phyloP scores from a whole-genome alignment of 2,888 invertebrate species.

The Xestia xanthographa region DNA sequence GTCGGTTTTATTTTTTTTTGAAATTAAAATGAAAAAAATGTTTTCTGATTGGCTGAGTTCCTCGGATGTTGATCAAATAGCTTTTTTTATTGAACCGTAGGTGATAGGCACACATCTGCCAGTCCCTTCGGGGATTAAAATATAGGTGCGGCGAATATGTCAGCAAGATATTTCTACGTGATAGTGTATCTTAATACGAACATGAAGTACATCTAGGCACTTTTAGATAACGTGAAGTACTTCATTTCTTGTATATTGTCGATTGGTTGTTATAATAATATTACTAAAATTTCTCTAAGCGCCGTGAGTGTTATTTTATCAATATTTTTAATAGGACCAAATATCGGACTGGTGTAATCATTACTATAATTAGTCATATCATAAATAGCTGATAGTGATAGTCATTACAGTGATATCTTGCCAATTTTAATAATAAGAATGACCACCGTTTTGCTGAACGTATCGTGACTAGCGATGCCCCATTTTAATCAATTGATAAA shows the following conservation, averaged over 20 bases:
- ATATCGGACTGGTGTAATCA: constrained; percentile 29
- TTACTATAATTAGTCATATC: constrained; percentile 22
- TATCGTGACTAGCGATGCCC: neutral
- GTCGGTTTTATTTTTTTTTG: too few relatives aligned
- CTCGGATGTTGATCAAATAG: constrained; percentile 9
- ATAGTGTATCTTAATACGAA: constrained; percentile 56
- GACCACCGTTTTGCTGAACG: neutral
- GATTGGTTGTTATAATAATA: constrained; percentile 32
- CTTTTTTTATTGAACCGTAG: constrained; percentile 5
- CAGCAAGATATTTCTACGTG: constrained; percentile 29
- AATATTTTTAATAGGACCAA: constrained; percentile 15
- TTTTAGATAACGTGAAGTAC: constrained; percentile 50
- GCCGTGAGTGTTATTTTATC: constrained; percentile 31
- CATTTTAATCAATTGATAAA: neutral
- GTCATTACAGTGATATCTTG: constrained; percentile 30
- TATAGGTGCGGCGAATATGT: constrained; percentile 46
- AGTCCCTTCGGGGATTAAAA: constrained; percentile 24
- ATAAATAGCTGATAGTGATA: constrained; percentile 9
- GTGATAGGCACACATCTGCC: constrained; percentile 25
- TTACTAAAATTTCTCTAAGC: constrained; percentile 17
- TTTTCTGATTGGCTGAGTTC: constrained; percentile 1
- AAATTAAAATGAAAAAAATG: neutral
- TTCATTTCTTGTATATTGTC: constrained; percentile 29
- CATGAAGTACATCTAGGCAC: constrained; percentile 40
- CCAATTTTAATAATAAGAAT: constrained; percentile 31